A percentile compares a stretch with the other conserved stretches of the same genome.
Evolutionary conservation across 2,888 invertebrate species (phyloP).

Genomic region (Scelioninae gen. 1): DNA sequence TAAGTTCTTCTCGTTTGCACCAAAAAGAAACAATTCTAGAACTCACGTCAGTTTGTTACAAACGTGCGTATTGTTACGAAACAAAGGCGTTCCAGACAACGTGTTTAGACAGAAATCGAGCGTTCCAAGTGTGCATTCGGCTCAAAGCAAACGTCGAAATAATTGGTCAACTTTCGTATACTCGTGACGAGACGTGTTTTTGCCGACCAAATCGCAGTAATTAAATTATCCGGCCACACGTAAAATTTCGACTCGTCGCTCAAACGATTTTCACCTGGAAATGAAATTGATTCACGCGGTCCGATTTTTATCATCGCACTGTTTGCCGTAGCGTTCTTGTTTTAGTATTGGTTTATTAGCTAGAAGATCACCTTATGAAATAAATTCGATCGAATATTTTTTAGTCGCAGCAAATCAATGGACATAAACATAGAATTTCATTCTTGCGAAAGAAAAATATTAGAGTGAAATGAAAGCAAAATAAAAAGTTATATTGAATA

Average conservation of each 20-base stretch:
- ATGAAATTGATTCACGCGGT: constrained; percentile 43
- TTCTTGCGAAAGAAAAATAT: too few species aligned
- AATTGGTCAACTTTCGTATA: constrained; percentile 47
- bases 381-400: too few species aligned
- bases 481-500: too few species aligned
- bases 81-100: constrained; percentile 31
- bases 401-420: too few species aligned
- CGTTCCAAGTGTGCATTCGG: constrained; percentile 1
- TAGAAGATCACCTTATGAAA: too few species aligned
- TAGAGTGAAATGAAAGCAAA: too few species aligned
- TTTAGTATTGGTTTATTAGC: too few species aligned
- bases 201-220: constrained; percentile 33
- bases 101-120: constrained; percentile 39
- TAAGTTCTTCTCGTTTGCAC: constrained; percentile 14
- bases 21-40: constrained; percentile 7
- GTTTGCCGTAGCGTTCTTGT: constrained; percentile 5
- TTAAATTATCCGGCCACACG: constrained; percentile 52
- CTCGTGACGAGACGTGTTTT: constrained; percentile 25
- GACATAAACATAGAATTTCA: too few species aligned
- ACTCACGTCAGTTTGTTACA: constrained; percentile 13
- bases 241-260: constrained; percentile 39
- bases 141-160: constrained; percentile 43
- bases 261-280: constrained; percentile 35
- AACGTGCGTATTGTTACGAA: constrained; percentile 30
- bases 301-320: constrained; percentile 33